Conservation (phyloP, 2,113 vertebrate species). For the zebrafish (Danio rerio) region GRCz12tu NC_133188.1:33013501-33014000, state of each 20-base stretch:
- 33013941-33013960: too few species aligned
- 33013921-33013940: too few species aligned
- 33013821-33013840: too few species aligned
- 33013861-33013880: neutral
- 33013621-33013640: constrained; percentile 65
- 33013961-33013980: too few species aligned
- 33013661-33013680: constrained; percentile 76
- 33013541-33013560: constrained; percentile 56
- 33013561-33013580: constrained; percentile 55
- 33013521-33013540: constrained; percentile 52
- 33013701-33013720: constrained; percentile 67
- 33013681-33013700: constrained; percentile 83
- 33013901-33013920: neutral
- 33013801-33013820: too few species aligned
- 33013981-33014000: too few species aligned
- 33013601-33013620: constrained; percentile 76
- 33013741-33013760: constrained; percentile 56
- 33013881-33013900: neutral
- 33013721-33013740: constrained; percentile 59
- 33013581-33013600: constrained; percentile 62
- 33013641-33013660: constrained; percentile 77
- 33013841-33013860: too few species aligned
- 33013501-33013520: constrained; percentile 46
- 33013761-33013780: constrained; percentile 47
- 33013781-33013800: neutral